Evolutionary conservation across 2,797 vertebrate species (phyloP), one percentile per base, ranked within the genome.

Genomic region (Calcarius lapponicus): DNA sequence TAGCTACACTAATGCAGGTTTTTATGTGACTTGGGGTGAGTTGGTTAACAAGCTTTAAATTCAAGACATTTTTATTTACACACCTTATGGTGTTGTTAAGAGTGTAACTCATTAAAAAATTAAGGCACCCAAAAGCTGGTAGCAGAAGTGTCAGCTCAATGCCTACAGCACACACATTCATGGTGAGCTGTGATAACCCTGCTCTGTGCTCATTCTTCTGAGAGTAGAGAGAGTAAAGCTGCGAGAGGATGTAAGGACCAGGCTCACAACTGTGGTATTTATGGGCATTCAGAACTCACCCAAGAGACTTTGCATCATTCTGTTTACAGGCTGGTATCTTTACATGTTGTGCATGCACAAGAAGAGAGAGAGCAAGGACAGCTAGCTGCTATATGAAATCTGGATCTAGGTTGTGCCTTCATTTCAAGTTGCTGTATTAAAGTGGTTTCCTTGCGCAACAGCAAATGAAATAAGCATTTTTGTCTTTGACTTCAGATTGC

Each of bases 11-110:
- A 75, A 65, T 9, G 16, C 21, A 83, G 48, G 18, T 79, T 91
- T 64, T 91, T 90, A 78, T 7, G 2, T 57, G 51, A 76, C 29
- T 82, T 70, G 47, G 36, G 42, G 31, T 51, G 66, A 84, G 24
- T 12, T 81, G 40, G n/a, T 91, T 93, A 88, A 78, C 73, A 88
- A 72, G 21, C 17, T 79, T 86, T 81, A 81, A 75, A 92, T 78
- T 72, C 11, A 86, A 70, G 66, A 47, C 24, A 51, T 75, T 83
- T 84, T 12, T 56, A 72, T 86, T 95, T 92, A 69, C 50, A 72
- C 8, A 72, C 31, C 51, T 87, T 85, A 70, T 31, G 62, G 48
- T 64, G 34, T 53, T 86, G 48, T 76, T 81, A 90, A 42, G 65
- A 69, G 11, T 34, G 7, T 73, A 86, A 76, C 26, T 69, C 50